phyloP scores from a whole-genome alignment of 2,888 invertebrate genomes.

The Agrotis ipsilon region DNA sequence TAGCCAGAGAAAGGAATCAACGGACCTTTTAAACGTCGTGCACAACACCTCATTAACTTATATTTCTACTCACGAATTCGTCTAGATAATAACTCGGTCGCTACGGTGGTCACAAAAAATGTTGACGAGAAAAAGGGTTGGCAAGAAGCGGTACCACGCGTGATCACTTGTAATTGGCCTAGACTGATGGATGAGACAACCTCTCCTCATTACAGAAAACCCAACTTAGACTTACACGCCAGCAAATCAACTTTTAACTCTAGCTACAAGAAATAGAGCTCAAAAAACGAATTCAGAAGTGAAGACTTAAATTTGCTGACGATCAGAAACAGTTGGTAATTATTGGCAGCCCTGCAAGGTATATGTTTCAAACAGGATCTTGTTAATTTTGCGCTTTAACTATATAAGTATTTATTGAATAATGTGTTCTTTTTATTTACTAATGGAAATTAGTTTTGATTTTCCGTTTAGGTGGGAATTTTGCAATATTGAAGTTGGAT shows the following conservation, averaged over 20 bases:
- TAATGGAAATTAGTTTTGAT: constrained; percentile 41
- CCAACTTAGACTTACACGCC: constrained; percentile 65
- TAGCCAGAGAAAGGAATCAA: constrained; percentile 31
- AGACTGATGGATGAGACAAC: constrained; percentile 79
- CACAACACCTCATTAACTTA: constrained; percentile 62
- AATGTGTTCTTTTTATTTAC: constrained; percentile 41
- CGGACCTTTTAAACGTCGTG: constrained; percentile 52
- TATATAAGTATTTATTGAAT: constrained; percentile 59
- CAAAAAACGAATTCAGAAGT: not conserved
- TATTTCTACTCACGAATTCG: constrained; percentile 64
- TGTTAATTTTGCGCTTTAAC: constrained; percentile 60
- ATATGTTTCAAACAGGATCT: constrained; percentile 62
- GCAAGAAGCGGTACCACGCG: constrained; percentile 78
- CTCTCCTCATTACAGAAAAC: constrained; percentile 75
- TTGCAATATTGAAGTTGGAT: not conserved
- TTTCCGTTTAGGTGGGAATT: constrained; percentile 26
- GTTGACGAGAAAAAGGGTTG: constrained; percentile 80
- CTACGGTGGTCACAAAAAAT: constrained; percentile 64
- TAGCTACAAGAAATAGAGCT: constrained; percentile 49
- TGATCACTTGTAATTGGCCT: constrained; percentile 88
- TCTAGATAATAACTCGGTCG: constrained; percentile 65
- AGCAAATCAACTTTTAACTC: constrained; percentile 37
- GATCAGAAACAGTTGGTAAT: constrained; percentile 73
- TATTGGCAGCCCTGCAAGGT: constrained; percentile 74
- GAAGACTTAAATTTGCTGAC: constrained; percentile 40